phyloP scores from a whole-genome alignment of 2,888 invertebrate species.

The Andrena minutula region DNA sequence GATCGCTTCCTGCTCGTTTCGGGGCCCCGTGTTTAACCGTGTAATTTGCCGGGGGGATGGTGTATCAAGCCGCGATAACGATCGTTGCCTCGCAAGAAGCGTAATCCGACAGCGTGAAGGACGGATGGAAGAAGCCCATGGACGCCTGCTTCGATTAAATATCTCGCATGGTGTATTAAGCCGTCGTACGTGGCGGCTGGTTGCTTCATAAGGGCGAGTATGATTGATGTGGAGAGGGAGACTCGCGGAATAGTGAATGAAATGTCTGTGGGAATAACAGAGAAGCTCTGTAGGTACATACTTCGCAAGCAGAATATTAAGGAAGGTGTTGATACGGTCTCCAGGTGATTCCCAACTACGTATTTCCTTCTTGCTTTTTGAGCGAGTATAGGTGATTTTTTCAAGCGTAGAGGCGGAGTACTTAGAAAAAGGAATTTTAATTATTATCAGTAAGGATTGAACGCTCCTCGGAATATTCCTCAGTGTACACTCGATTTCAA shows the following conservation, averaged over 20 bases:
- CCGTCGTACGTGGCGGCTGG: background rate
- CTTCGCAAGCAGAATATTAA: no score
- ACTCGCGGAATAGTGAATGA: no score
- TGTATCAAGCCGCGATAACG: slow-evolving; percentile 55
- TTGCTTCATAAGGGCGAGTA: background rate
- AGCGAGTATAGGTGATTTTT: no score
- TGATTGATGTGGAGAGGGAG: no score
- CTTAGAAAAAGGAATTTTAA: no score
- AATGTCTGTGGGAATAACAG: no score
- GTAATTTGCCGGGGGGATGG: slow-evolving; percentile 61
- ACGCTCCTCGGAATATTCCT: background rate
- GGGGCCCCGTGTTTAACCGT: slow-evolving; percentile 56
- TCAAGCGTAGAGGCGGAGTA: no score
- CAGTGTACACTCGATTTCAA: background rate
- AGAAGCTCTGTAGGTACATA: no score
- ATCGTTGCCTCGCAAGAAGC: slow-evolving; percentile 53
- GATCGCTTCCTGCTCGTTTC: slow-evolving; percentile 56
- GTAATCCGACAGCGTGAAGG: slow-evolving; percentile 40
- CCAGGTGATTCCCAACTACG: no score
- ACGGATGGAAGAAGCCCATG: slow-evolving; percentile 16
- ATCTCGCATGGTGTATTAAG: slow-evolving; percentile 20
- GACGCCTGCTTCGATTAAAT: slow-evolving; percentile 43
- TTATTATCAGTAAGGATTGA: background rate
- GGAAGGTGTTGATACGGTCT: no score
- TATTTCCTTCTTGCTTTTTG: no score